These are phyloP conservation scores for Drosophila diplacantha DNA, from an alignment of 2,888 invertebrate genomes.

Conservation along the genomic window DNA sequence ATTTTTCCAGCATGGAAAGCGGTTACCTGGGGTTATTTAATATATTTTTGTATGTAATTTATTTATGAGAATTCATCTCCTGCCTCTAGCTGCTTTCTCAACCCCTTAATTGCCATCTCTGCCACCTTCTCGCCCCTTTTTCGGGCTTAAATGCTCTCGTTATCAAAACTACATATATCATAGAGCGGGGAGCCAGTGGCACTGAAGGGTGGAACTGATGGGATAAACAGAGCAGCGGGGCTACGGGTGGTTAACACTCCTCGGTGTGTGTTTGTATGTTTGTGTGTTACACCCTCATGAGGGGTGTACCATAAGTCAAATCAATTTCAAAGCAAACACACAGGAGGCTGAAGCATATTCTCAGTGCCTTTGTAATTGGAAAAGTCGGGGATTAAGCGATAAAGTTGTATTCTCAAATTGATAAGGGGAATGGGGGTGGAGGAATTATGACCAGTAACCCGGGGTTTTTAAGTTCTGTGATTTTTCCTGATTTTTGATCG, in stretches of 20 bases:
- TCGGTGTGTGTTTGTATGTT: background rate
- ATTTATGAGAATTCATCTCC: too few relatives aligned
- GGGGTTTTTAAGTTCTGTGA: constrained; percentile 7
- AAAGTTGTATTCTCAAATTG: constrained; percentile 54
- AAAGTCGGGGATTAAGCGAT: constrained; percentile 59
- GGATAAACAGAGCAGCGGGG: constrained; percentile 36
- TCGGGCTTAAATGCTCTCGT: constrained; percentile 53
- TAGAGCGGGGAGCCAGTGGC: constrained; percentile 17
- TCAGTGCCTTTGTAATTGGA: constrained; percentile 49
- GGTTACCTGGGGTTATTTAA: too few relatives aligned
- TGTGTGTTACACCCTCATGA: constrained; percentile 31
- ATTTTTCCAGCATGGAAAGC: too few relatives aligned
- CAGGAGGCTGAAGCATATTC: constrained; percentile 50
- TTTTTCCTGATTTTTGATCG: background rate
- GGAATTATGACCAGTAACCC: constrained; percentile 18
- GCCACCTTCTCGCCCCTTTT: background rate
- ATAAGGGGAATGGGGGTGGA: constrained; percentile 23
- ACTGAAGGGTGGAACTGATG: constrained; percentile 37
- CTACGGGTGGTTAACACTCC: constrained; percentile 64
- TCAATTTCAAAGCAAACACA: constrained; percentile 42
- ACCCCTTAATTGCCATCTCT: constrained; percentile 6
- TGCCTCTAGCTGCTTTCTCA: background rate
- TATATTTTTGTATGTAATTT: too few relatives aligned
- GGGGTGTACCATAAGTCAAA: constrained; percentile 49
- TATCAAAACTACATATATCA: constrained; percentile 60